phyloP scores from a whole-genome alignment of 2,888 invertebrate genomes.

The Perithous albicinctus region DNA sequence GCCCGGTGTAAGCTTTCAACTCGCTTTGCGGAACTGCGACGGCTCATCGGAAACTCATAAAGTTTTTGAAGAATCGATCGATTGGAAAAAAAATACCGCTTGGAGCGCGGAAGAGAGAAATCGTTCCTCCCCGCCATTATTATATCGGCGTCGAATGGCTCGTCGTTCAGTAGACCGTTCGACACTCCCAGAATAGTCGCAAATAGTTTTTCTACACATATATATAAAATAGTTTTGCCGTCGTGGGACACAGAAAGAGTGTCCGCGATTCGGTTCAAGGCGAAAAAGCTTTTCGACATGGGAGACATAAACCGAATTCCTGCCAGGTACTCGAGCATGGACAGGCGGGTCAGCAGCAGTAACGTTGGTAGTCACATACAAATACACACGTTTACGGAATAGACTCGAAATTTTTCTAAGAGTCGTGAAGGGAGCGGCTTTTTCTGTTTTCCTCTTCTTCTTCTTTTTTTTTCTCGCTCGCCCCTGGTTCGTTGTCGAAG shows the following conservation, averaged over 20 bases:
- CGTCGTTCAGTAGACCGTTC: slow-evolving; percentile 16
- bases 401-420: slow-evolving; percentile 58
- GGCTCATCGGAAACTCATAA: slow-evolving; percentile 51
- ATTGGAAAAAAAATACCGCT: slow-evolving; percentile 49
- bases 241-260: background rate
- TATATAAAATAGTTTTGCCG: slow-evolving; percentile 45
- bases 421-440: slow-evolving; percentile 14
- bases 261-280: slow-evolving; percentile 19
- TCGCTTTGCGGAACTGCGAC: slow-evolving; percentile 30
- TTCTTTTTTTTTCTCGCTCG: background rate
- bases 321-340: slow-evolving; percentile 25
- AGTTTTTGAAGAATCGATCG: slow-evolving; percentile 54
- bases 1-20: background rate
- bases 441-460: background rate
- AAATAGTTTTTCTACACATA: slow-evolving; percentile 39
- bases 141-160: slow-evolving; percentile 30
- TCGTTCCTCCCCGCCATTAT: slow-evolving; percentile 45
- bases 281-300: slow-evolving; percentile 32
- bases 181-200: slow-evolving; percentile 34
- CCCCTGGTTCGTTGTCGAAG: slow-evolving; percentile 21
- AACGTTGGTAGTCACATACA: slow-evolving; percentile 13
- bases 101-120: slow-evolving; percentile 25
- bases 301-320: slow-evolving; percentile 55
- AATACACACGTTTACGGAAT: slow-evolving; percentile 20
- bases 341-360: background rate